Base-by-base conservation (phyloP, 2,113 vertebrate species). In the Platichthys stellatus region DNA sequence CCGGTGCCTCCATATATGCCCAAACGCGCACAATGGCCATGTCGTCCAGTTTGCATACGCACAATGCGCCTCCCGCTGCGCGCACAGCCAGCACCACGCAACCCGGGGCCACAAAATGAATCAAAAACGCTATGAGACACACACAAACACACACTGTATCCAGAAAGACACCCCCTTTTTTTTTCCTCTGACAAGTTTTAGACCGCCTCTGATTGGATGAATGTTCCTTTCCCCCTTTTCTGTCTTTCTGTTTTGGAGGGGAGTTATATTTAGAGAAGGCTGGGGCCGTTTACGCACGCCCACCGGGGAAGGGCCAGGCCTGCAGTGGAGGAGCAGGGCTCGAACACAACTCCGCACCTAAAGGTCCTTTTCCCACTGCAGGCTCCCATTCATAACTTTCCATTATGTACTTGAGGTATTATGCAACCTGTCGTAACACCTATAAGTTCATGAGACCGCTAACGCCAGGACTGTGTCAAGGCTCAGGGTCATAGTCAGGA, bases 1-100 rank as follows among this genome's bases (percentile, higher is more conserved):
- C 73, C 86, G 83, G 72, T 63, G 85, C 84, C 81, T 89, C 93
- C 91, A 93, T 94, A 94, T 95, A 95, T 93, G 92, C 88, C 85
- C 83, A 76, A 72, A 82, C 86, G 64, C 85, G 65, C 81, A 95
- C 94, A 95, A 94, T 90, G 84, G 89, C 89, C 92, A 86, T 91
- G 81, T 69, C 90, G 84, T 87, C 83, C 81, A 85, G 89, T 95
- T 95, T 92, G 86, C 94, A 95, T 95, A 85, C 69, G 88, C 72
- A 95, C 94, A 94, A 95, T 92, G 87, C 85, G 78, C 78, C 87
- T 89, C 88, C 90, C 84, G 90, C 88, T 86, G 89, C 51, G 91
- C 83, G 80, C 86, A 88, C 72, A 80, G 78, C 87, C 85, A 83
- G 84, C 84, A 89, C 87, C 90, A 85, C 84, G 88, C 87, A 89